Evolutionary conservation across 92 coral and sea anemone genomes (phyloP).

Genomic region (Heliopora coerulea): DNA sequence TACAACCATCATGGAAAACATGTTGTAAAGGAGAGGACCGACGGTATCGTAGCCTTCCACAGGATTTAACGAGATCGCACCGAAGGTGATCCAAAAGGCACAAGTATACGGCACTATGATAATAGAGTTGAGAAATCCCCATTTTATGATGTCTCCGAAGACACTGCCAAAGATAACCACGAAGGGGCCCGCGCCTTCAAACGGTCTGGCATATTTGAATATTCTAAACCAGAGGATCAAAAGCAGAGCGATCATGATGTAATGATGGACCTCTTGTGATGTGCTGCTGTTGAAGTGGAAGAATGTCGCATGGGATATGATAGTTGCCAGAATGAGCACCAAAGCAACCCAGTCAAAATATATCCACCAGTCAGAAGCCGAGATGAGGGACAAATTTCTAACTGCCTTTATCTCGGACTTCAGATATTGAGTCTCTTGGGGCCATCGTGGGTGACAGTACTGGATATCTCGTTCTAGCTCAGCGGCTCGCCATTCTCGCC

Average conservation of each 20-base stretch:
- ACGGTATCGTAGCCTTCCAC: conserved; percentile 69
- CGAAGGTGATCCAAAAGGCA: conserved; percentile 96
- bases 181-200: conserved; percentile 89
- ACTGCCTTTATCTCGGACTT: conserved; percentile 84
- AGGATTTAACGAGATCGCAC: conserved; percentile 44
- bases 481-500: conserved; percentile 90
- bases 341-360: conserved; percentile 89
- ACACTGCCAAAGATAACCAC: conserved; percentile 89
- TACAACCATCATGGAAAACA: conserved; percentile 92
- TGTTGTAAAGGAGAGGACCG: conserved; percentile 73
- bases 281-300: conserved; percentile 9
- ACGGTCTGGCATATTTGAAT: conserved; percentile 88
- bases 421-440: conserved; percentile 85
- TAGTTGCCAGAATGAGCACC: conserved; percentile 63
- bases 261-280: conserved; percentile 46
- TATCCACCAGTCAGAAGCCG: conserved; percentile 83
- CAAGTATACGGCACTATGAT: conserved; percentile 86
- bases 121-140: conserved; percentile 68
- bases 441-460: conserved; percentile 97
- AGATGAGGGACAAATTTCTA: conserved; percentile 66
- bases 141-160: conserved; percentile 73
- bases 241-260: conserved; percentile 73
- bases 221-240: conserved; percentile 81
- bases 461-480: conserved; percentile 77
- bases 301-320: conserved; percentile 60